Percentiles rank a stretch among this genome's conserved stretches.
Conservation (phyloP, 1,140 invertebrate species). For the Polyergus mexicanus region DNA sequence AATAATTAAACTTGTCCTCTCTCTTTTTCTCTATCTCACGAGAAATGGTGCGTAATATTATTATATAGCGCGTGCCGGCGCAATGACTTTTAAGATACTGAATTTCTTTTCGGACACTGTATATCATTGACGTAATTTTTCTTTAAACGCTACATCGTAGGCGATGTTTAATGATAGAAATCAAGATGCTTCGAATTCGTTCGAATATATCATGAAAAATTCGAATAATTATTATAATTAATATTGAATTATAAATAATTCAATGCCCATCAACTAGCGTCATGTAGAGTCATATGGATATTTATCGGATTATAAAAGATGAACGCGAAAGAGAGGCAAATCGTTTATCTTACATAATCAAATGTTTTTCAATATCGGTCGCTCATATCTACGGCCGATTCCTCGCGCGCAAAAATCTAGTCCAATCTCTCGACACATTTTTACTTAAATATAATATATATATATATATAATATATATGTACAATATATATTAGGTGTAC, state of each 20-base stretch:
- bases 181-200: too few species aligned
- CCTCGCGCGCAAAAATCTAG: slow-evolving; percentile 68
- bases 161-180: not conserved
- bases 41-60: slow-evolving; percentile 22
- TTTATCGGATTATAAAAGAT: slow-evolving; percentile 33
- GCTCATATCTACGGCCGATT: slow-evolving; percentile 20
- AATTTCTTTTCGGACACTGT: slow-evolving; percentile 27
- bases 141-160: not conserved
- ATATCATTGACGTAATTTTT: slow-evolving; percentile 36
- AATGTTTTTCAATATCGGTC: slow-evolving; percentile 15
- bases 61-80: slow-evolving; percentile 21
- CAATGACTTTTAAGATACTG: slow-evolving; percentile 8
- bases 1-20: not conserved
- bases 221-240: too few species aligned
- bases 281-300: slow-evolving; percentile 23
- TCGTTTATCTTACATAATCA: not conserved
- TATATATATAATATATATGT: not conserved
- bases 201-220: too few species aligned
- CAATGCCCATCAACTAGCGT: too few species aligned
- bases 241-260: too few species aligned
- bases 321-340: not conserved
- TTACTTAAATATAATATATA: slow-evolving; percentile 62
- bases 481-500: too few species aligned
- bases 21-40: not conserved
- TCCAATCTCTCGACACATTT: slow-evolving; percentile 60